Base-by-base conservation (phyloP, 2,113 vertebrate species). In the Illadopsis cleaveri region DNA sequence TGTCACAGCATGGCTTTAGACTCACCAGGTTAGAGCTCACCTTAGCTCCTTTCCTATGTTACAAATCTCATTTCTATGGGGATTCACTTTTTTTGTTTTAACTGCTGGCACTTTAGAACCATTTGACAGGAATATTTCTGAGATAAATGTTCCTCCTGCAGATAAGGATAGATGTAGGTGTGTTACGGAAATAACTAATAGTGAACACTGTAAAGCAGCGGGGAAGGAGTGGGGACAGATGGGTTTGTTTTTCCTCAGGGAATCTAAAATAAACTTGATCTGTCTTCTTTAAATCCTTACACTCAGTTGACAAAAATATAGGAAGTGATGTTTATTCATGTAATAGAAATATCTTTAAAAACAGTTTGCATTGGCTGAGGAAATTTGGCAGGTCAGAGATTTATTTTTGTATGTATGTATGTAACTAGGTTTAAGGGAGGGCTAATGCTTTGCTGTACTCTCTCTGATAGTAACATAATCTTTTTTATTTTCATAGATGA, bases 251-350 rank as follows among this genome's bases (percentile, higher is more conserved):
- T 95, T 96, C 92, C 90, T 96, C 18, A 56, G 90, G 88, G 90
- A 97, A 82, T 86, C 70, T 95, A 94, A 96, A 94, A 92, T 96
- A 93, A 96, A 96, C 94, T 92, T 93, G 92, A 87, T 94, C 89
- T 90, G 82, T 96, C 93, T 91, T 69, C 80, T 96, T 97, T 95
- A 96, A 96, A 94, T 94, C 70, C 70, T 91, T 94, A 81, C 73
- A 93, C 78, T 91, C 62, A 81, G 76, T 69, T 21, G 48, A 66
- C 57, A 82, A 82, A 95, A 91, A 53, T 76, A 88, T 54, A 73
- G 87, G 56, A 92, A 77, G 24, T 80, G 66, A 53, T 94, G 51
- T 92, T 97, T 94, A 79, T 86, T 93, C 75, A 53, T 87, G 57
- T 90, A 54, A 62, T 54, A 82, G 93, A 89, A 82, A 60, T 76